phyloP scores from a whole-genome alignment of 2,888 invertebrate genomes.

The Nomada hirtipes region DNA sequence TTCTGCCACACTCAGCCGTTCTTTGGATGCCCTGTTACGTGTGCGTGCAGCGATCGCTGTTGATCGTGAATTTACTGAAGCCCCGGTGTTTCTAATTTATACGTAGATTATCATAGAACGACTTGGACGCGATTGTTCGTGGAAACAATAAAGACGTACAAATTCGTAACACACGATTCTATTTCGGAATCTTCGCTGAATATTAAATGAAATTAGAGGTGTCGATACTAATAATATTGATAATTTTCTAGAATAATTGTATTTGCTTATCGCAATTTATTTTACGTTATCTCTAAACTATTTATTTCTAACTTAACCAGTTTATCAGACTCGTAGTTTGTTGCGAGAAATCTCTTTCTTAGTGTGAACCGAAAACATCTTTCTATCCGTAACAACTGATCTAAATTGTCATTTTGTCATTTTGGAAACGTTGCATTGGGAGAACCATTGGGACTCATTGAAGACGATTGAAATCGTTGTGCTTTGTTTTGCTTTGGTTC shows the following conservation, averaged over 20 bases:
- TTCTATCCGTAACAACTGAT: background rate
- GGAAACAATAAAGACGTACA: conserved; percentile 14
- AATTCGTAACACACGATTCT: background rate
- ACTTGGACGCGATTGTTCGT: conserved; percentile 8
- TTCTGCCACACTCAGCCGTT: conserved; percentile 15
- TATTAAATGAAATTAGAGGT: background rate
- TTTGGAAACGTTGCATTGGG: background rate
- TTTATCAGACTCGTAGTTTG: too few species aligned
- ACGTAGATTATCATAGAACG: conserved; percentile 21
- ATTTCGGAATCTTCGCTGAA: background rate
- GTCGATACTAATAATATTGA: too few species aligned
- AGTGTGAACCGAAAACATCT: background rate
- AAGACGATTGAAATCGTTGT: background rate
- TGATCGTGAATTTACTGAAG: conserved; percentile 18
- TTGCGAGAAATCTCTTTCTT: background rate
- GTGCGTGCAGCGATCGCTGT: conserved; percentile 9
- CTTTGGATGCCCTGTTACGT: conserved; percentile 3
- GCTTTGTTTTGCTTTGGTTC: conserved; percentile 6
- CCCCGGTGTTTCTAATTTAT: conserved; percentile 22
- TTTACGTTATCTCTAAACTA: too few species aligned
- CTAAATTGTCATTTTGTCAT: background rate
- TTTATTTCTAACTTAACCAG: too few species aligned
- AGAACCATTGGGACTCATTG: background rate
- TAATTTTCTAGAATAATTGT: too few species aligned
- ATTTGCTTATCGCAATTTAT: too few species aligned